phyloP scores from a whole-genome alignment of 1,140 invertebrate genomes.

The Diorhabda carinulata region DNA sequence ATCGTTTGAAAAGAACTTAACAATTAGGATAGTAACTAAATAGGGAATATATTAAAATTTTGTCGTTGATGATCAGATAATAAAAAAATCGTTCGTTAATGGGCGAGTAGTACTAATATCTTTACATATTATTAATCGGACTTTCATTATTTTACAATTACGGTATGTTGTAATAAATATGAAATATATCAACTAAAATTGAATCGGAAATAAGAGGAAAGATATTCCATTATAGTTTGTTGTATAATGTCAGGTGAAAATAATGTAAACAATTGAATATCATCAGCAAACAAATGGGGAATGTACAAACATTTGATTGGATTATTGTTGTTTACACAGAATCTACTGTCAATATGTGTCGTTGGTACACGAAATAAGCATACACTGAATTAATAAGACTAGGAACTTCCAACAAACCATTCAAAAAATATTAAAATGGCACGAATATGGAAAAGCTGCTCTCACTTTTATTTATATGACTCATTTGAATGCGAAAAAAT shows the following conservation, averaged over 20 bases:
- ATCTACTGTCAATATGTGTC: background rate
- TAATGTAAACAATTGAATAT: constrained; percentile 8
- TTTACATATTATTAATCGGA: too few species aligned
- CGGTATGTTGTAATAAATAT: too few species aligned
- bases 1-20: too few species aligned
- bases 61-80: too few species aligned
- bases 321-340: constrained; percentile 10
- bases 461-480: too few species aligned
- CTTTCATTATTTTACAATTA: too few species aligned
- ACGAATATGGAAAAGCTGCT: background rate
- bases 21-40: too few species aligned
- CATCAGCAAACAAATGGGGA: constrained; percentile 7
- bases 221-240: background rate
- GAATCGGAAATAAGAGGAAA: background rate
- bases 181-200: background rate
- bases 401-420: background rate
- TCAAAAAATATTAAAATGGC: background rate
- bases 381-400: background rate
- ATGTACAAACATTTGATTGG: constrained; percentile 7
- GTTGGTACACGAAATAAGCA: background rate
- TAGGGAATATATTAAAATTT: too few species aligned
- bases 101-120: too few species aligned
- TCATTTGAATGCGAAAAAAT: too few species aligned
- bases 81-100: too few species aligned
- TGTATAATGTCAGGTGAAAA: background rate